Evolutionary conservation across 1,140 invertebrate genomes (phyloP), one percentile per base, ranked within the genome.

Genomic region (Centruroides sculpturatus): DNA sequence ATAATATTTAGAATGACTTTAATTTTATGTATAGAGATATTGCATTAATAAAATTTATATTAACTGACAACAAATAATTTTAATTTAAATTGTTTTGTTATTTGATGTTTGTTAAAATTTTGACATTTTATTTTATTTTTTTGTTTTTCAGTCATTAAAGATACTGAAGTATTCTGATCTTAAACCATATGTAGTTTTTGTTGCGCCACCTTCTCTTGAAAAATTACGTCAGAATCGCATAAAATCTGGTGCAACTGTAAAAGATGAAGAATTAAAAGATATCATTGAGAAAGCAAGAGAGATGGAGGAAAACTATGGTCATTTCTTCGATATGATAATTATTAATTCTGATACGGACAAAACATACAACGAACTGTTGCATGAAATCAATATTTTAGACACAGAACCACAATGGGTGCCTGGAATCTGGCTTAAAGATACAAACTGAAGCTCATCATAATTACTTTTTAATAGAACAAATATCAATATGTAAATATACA

Each of bases 81-180:
- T 23, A 23, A 23, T 23, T 1, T 23, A 23, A 23, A 23, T 23
- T 23, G 23, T 23, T 23, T 23, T 23, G 23, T 23, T 23, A 23
- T 23, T 23, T 23, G 2, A 23, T 23, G 23, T 23, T 23, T 23
- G 23, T 23, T 23, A 23, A 23, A 23, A 23, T 23, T 23, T 23
- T 23, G 2, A 23, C 23, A 23, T 23, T 47, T 11, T 7, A 12
- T 47, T 61, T n/a, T n/a, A n/a, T n/a, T n/a, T 57, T 41, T 50
- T 50, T 64, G 13, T 13, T 55, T 62, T 62, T 9, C 46, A 60
- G 59, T 65, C 64, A 91, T 75, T 98, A 59, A 90, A 92, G 76
- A 88, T 96, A 60, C 75, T 98, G 57, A 81, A 92, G 49, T 84
- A 66, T 59, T 75, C 77, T n/a, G 75, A 78, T 64, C 61, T 80